Base-by-base conservation (phyloP, 2,888 invertebrate genomes). In the Tholera decimalis region DNA sequence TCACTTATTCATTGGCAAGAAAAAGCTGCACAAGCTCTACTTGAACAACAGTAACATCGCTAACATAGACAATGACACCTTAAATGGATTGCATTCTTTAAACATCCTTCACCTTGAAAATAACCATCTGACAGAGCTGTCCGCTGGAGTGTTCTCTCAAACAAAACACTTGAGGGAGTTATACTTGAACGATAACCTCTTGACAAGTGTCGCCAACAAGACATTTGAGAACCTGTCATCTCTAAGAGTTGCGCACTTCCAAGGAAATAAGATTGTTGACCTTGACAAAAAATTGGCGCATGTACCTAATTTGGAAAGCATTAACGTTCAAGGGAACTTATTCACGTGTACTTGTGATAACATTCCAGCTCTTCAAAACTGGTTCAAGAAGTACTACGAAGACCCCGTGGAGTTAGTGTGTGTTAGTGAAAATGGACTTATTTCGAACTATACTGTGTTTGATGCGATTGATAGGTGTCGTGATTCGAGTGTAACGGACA, bases 1-100 rank as follows among this genome's bases (percentile, higher is more conserved):
- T 89, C 98, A 98, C 91, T 96, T 97, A 80, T 98, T 98, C 90
- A 97, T 98, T 83, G 98, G 98, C 7, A 97, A 98, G 91, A 98
- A 98, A 89, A 97, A 97, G 87, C 94, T 98, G 74, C 97, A 97
- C 85, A 97, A 97, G 79, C 95, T 98, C 51, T 98, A 96, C 90
- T 94, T 98, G 62, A 98, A 98, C 89, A 97, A 97, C 89, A 97
- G 97, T 88, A 97, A 97, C 79, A 97, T 98, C 65, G 96, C 96
- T 43, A 96, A 96, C 15, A 96, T 98, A 69, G 97, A 97, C 88
- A 98, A 98, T 90, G 96, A 97, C 70, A 98, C 98, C 35, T 97
- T 98, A 85, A 98, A 98, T 89, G 98, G 98, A 22, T 96, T 97
- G 54, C 97, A 96, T 83, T 96, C 97, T 26, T 94, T 98, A 60